Conservation (phyloP, 2,113 vertebrate genomes). For the Peromyscus maniculatus region DNA sequence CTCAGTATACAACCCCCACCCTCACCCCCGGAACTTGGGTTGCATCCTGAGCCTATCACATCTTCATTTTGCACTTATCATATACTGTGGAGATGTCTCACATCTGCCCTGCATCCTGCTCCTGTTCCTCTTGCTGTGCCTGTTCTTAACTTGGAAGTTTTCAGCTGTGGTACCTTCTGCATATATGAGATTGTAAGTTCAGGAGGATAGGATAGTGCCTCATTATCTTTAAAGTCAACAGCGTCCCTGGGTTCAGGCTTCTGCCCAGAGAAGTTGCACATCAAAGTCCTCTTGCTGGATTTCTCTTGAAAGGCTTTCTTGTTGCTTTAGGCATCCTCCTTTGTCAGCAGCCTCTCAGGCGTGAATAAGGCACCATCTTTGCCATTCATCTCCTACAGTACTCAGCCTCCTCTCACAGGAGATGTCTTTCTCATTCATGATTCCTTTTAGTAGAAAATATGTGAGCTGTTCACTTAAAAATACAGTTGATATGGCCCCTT, state of each 20-base stretch:
- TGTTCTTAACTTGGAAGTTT: background rate
- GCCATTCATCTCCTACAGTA: background rate
- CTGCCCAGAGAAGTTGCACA: background rate
- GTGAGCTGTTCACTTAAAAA: conserved; percentile 49
- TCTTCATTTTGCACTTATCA: background rate
- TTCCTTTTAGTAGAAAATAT: conserved; percentile 25
- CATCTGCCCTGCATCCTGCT: background rate
- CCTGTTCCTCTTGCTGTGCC: background rate
- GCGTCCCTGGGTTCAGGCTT: background rate
- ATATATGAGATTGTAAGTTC: background rate
- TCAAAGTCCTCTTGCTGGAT: background rate
- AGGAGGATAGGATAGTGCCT: background rate
- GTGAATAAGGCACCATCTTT: conserved; percentile 3
- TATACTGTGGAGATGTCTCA: too few species aligned
- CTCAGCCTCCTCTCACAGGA: background rate
- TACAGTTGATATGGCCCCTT: conserved; percentile 58
- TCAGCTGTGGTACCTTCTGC: background rate
- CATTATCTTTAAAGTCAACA: background rate
- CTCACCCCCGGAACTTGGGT: background rate
- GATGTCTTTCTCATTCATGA: conserved; percentile 55
- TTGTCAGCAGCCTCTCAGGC: background rate
- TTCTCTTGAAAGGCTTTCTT: conserved; percentile 11
- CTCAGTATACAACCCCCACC: background rate
- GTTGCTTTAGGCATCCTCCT: background rate
- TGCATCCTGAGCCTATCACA: background rate